These are phyloP conservation scores for Morelia viridis DNA, from an alignment of 2,797 vertebrate species.

Conservation along the genomic window DNA sequence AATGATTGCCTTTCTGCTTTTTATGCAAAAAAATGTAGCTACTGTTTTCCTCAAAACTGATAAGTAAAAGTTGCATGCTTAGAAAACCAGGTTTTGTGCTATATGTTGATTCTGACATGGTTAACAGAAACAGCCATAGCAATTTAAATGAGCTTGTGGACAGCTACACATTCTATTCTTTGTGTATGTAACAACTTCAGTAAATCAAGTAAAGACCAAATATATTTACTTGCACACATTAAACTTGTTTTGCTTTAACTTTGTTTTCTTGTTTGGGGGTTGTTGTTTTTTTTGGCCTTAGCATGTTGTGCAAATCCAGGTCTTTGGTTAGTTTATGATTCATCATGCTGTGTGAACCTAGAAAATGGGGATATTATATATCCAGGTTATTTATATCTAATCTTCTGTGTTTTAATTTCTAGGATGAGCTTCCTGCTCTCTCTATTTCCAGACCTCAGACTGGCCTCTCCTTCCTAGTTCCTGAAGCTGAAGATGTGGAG, in stretches of 20 bases:
- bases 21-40: neutral
- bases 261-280: accelerated
- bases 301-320: neutral
- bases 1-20: neutral
- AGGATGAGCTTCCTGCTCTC: slow-evolving; percentile 86
- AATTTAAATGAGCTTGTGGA: neutral
- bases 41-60: neutral
- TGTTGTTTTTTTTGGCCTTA: neutral
- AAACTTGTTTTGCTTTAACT: neutral
- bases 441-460: slow-evolving; percentile 85
- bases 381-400: neutral
- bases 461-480: slow-evolving; percentile 86
- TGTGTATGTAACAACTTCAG: neutral
- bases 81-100: neutral
- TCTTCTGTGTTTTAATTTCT: slow-evolving; percentile 1
- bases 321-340: neutral
- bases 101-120: neutral
- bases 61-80: neutral
- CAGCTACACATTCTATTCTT: neutral
- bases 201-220: neutral
- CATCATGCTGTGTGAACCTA: neutral
- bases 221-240: neutral
- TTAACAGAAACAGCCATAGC: neutral
- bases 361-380: neutral
- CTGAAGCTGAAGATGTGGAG: slow-evolving; percentile 90